These are phyloP conservation scores for Enhydra lutris DNA, from an alignment of 2,113 vertebrate genomes.

Conservation along the genomic window DNA sequence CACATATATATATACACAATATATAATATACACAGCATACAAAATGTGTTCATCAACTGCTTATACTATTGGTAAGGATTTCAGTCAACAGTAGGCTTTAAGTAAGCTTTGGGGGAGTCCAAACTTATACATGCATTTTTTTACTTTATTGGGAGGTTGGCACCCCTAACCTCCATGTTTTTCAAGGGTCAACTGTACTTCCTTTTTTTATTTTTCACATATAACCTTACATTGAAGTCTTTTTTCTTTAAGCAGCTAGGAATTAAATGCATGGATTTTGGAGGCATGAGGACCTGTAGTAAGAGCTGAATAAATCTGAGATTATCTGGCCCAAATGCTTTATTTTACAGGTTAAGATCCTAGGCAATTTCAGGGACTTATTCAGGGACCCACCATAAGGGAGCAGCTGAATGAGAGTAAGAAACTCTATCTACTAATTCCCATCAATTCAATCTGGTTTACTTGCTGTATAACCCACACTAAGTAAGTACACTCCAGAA, in stretches of 20 bases:
- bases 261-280: background rate
- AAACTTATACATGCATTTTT: background rate
- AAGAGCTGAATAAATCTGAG: background rate
- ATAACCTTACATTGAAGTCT: background rate
- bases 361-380: background rate
- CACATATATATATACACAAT: background rate
- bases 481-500: background rate
- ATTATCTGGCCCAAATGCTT: background rate
- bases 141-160: background rate
- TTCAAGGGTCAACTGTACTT: background rate
- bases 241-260: constrained; percentile 3
- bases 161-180: background rate
- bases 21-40: background rate
- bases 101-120: background rate
- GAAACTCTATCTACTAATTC: background rate
- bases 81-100: background rate
- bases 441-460: background rate
- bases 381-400: background rate
- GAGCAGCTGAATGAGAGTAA: background rate
- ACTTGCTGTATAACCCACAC: background rate
- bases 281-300: background rate
- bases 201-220: background rate
- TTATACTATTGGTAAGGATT: background rate
- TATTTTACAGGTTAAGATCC: background rate
- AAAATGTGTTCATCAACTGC: background rate